phyloP scores from a whole-genome alignment of 2,797 vertebrate species.

The Onychomys torridus region DNA sequence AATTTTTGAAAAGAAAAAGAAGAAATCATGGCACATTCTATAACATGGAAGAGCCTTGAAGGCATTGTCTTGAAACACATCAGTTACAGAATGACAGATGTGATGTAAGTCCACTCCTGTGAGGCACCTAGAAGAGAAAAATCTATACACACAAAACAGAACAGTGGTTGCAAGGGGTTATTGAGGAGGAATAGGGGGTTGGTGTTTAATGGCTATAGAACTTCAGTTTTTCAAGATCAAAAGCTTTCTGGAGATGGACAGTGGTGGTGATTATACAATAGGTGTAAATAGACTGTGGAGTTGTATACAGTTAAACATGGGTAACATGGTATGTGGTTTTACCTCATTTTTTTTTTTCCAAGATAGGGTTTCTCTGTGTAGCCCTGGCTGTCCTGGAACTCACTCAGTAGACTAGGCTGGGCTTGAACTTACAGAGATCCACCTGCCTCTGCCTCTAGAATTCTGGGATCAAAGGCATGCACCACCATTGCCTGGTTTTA shows the following conservation, averaged over 20 bases:
- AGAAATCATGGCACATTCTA: background rate
- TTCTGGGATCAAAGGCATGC: background rate
- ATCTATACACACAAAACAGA: background rate
- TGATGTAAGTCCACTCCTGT: background rate
- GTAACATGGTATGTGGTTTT: background rate
- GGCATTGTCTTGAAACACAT: background rate
- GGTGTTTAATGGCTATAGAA: background rate
- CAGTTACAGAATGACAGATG: background rate
- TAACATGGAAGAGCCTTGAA: background rate
- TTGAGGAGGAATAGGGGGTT: background rate
- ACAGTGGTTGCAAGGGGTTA: background rate
- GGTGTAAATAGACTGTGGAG: background rate
- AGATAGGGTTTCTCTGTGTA: background rate
- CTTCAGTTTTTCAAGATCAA: background rate
- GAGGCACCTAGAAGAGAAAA: background rate
- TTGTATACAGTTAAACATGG: background rate
- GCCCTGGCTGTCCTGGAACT: background rate
- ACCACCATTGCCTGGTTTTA: background rate
- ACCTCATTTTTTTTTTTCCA: background rate
- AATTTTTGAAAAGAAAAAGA: background rate
- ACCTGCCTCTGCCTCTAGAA: background rate
- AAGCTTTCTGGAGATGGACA: background rate
- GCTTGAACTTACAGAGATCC: background rate
- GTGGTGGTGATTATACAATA: background rate
- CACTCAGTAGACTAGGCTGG: background rate